These are phyloP conservation scores for Chydorus sphaericus DNA, from an alignment of 2,888 invertebrate species.

Conservation along the genomic window DNA sequence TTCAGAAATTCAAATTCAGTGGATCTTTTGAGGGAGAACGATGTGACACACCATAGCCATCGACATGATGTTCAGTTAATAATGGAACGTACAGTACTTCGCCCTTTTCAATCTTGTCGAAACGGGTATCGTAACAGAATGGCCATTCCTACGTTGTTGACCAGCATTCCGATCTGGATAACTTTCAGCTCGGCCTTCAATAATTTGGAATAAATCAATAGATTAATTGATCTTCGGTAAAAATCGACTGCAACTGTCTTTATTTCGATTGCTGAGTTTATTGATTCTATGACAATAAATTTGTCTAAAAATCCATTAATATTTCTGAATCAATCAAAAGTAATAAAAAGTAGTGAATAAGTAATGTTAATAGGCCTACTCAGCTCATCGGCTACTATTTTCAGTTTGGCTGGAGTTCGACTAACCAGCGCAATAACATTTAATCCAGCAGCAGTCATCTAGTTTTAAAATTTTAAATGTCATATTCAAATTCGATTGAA, in stretches of 20 bases:
- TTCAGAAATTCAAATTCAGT: constrained; percentile 59
- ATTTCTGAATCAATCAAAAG: not conserved
- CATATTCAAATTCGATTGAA: no score
- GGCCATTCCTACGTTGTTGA: constrained; percentile 85
- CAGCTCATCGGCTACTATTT: not conserved
- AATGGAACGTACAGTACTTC: constrained; percentile 46
- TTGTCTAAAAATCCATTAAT: not conserved
- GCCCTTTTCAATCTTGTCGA: constrained; percentile 34
- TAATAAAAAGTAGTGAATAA: not conserved
- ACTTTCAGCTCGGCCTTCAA: constrained; percentile 48
- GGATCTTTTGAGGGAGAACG: constrained; percentile 70
- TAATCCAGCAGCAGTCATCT: not conserved
- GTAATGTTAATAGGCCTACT: no score
- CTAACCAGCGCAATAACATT: constrained; percentile 4
- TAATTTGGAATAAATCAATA: constrained; percentile 60
- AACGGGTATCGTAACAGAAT: constrained; percentile 62
- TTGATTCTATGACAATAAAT: not conserved
- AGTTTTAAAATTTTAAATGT: no score
- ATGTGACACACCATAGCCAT: constrained; percentile 70
- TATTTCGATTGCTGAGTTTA: constrained; percentile 45
- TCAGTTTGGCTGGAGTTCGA: not conserved
- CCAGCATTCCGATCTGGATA: constrained; percentile 66
- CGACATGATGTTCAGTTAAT: constrained; percentile 65
- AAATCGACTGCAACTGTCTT: constrained; percentile 67
- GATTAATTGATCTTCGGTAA: constrained; percentile 48